A percentile compares a stretch with the other conserved stretches of the same genome.
Conservation (phyloP, 2,888 invertebrate species). For the Drosophila neutralis region DNA sequence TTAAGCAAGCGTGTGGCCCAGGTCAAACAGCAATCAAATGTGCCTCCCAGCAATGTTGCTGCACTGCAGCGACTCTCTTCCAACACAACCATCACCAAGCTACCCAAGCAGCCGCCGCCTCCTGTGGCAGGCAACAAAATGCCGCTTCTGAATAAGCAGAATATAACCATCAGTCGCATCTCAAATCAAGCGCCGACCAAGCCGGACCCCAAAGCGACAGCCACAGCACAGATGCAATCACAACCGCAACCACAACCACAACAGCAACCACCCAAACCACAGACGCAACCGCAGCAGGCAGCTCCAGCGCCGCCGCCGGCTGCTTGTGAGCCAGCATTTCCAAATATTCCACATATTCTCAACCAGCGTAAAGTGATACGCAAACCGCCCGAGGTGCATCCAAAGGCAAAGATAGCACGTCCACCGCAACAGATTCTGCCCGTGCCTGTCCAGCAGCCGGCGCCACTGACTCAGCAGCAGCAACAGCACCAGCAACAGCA, state of each 20-base stretch:
- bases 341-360: slow-evolving; percentile 23
- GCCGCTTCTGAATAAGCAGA: slow-evolving; percentile 81
- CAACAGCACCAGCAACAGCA: slow-evolving; percentile 43
- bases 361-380: slow-evolving; percentile 55
- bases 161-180: slow-evolving; percentile 83
- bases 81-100: slow-evolving; percentile 71
- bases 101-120: slow-evolving; percentile 44
- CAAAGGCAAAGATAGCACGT: slow-evolving; percentile 36
- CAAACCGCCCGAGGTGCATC: slow-evolving; percentile 45
- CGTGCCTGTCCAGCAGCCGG: slow-evolving; percentile 30
- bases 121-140: slow-evolving; percentile 49
- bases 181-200: slow-evolving; percentile 52
- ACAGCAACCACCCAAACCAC: slow-evolving; percentile 43
- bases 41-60: slow-evolving; percentile 40
- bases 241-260: slow-evolving; percentile 32
- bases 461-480: slow-evolving; percentile 50
- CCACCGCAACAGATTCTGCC: slow-evolving; percentile 61
- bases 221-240: slow-evolving; percentile 67
- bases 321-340: slow-evolving; percentile 9
- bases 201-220: slow-evolving; percentile 31
- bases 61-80: slow-evolving; percentile 78
- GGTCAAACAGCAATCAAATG: slow-evolving; percentile 32
- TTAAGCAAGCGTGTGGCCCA: slow-evolving; percentile 28
- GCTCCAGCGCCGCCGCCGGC: slow-evolving; percentile 3
- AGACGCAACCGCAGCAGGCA: slow-evolving; percentile 43